Percentiles rank a stretch among this genome's conserved stretches.
Conservation (phyloP, 2,797 vertebrate genomes). For the Carapus acus region DNA sequence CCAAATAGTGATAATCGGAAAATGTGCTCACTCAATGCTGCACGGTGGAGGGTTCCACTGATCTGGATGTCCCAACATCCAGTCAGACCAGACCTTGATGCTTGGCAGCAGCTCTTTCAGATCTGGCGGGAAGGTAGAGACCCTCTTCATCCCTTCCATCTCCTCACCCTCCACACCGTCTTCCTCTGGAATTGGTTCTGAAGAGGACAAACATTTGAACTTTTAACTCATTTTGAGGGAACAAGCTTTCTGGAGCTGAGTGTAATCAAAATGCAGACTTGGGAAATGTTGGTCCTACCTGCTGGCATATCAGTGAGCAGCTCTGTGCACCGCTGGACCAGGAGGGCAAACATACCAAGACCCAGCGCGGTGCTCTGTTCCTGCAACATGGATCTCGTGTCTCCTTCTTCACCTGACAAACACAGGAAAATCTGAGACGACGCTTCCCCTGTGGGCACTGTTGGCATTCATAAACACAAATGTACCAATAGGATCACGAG, state of each 20-base stretch:
- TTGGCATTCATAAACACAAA: no score
- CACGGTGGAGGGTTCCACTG: constrained; percentile 96
- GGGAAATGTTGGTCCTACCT: constrained; percentile 50
- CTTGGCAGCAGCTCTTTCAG: constrained; percentile 91
- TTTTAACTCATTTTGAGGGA: no score
- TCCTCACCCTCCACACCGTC: constrained; percentile 63
- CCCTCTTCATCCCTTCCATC: constrained; percentile 79
- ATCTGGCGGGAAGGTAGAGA: constrained; percentile 83
- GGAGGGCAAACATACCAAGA: constrained; percentile 87
- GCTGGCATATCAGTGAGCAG: constrained; percentile 77
- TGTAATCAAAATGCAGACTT: no score
- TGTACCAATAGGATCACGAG: no score
- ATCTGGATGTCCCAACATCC: constrained; percentile 96
- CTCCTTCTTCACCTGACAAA: constrained; percentile 67
- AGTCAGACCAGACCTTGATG: constrained; percentile 98
- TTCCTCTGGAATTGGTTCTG: constrained; percentile 65
- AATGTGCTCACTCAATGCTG: constrained; percentile 67
- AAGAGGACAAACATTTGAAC: background rate
- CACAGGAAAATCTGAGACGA: background rate
- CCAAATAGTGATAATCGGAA: background rate
- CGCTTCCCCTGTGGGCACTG: background rate
- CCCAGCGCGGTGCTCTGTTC: constrained; percentile 89
- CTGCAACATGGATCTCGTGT: constrained; percentile 84
- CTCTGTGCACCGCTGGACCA: constrained; percentile 86
- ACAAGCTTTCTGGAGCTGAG: no score